Percentiles rank a stretch among this genome's conserved stretches.
Evolutionary conservation across 2,888 invertebrate species (phyloP).

Genomic region (Metacarcinus magister): DNA sequence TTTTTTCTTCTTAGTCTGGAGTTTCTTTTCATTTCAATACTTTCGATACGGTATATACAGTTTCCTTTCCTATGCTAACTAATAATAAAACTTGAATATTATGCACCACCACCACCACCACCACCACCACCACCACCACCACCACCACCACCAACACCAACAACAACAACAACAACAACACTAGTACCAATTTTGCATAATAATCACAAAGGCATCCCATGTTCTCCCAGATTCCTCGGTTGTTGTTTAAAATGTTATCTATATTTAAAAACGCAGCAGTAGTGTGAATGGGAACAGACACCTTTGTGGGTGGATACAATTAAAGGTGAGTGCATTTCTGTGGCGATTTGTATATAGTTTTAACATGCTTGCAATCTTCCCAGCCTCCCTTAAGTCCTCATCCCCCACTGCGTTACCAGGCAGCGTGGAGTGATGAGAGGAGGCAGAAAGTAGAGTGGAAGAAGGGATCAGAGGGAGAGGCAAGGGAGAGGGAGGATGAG

Average conservation of each 20-base stretch:
- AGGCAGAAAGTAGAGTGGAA: background rate
- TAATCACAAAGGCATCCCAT: background rate
- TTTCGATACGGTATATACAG: background rate
- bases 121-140: background rate
- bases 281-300: conserved; percentile 4
- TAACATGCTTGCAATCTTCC: conserved; percentile 5
- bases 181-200: background rate
- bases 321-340: background rate
- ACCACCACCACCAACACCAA: background rate
- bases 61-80: background rate
- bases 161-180: background rate
- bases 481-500: conserved; percentile 3
- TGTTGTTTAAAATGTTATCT: background rate
- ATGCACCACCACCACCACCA: background rate
- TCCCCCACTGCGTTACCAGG: background rate
- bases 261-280: conserved; percentile 18
- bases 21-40: background rate
- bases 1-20: background rate
- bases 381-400: background rate
- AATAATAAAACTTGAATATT: background rate
- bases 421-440: conserved; percentile 34
- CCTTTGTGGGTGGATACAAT: background rate
- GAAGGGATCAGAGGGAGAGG: too few species aligned
- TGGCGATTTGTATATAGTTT: background rate
- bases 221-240: background rate